Base-by-base conservation (phyloP, 2,113 vertebrate genomes). In the Stercorarius parasiticus region DNA sequence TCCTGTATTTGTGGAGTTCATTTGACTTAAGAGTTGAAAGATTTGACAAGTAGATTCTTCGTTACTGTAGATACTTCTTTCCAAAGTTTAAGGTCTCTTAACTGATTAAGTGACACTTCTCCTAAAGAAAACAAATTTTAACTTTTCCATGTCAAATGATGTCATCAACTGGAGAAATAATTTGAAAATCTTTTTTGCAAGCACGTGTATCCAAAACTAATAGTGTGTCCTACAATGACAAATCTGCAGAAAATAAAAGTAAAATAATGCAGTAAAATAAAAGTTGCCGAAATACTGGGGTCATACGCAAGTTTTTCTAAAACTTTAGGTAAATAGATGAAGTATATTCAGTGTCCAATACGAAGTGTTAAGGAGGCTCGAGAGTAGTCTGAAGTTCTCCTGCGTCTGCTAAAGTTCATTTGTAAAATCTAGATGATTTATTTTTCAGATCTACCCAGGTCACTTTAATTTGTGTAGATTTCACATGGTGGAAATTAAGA, bases 401-500 rank as follows among this genome's bases (percentile, higher is more conserved):
- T 42, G 49, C 21, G 19, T 50, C 32, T 32, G 10, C 27, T 34
- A 6, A 40, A n/a, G 25, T 16, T 53, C 17, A 10, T 20, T 12
- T 69, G 26, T 23, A 13, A 69, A 6, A 26, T 3, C 1, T 38
- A 32, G 72, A 10, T 4, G 8, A 30, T 9, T 10, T 13, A 5
- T 12, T 10, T 43, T 17, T 17, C 13, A 9, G 8, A 10, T 40
- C 10, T 30, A 1, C 56, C 42, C 5, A 0, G 6, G 29, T 53
- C 9, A 1, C 38, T 42, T 56, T 17, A 38, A 11, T 14, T 12
- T 6, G 32, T 40, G 25, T 12, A 3, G 36, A 17, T 52, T 1
- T n/a, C 34, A 2, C 22, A 1, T 0, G 0, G 42, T 25, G 25
- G 32, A 10, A 9, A 5, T 29, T 1, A 6, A 17, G 58, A 19